Conservation (phyloP, 2,113 vertebrate genomes). For the Corythoichthys intestinalis region DNA sequence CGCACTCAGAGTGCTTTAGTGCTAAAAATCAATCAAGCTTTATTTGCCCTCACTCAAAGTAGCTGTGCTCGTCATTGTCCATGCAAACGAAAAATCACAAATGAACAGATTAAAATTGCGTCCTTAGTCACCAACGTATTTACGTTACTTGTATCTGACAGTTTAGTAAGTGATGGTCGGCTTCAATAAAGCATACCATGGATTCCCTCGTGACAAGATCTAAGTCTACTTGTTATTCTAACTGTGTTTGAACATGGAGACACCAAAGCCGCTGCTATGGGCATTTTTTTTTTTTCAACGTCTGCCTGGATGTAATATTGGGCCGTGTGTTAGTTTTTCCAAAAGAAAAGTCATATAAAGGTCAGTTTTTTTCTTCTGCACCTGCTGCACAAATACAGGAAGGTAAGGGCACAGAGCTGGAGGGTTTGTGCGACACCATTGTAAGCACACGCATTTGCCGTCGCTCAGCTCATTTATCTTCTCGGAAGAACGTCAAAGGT, state of each 20-base stretch:
- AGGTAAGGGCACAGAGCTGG: neutral
- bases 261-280: neutral
- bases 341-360: conserved; percentile 1
- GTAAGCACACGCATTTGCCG: neutral
- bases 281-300: neutral
- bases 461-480: neutral
- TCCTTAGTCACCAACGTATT: neutral
- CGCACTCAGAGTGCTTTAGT: neutral
- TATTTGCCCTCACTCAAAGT: neutral
- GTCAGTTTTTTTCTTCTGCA: neutral
- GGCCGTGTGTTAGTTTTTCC: neutral
- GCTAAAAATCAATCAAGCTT: conserved; percentile 4
- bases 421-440: neutral
- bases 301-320: neutral
- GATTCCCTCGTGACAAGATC: neutral
- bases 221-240: neutral
- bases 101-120: neutral
- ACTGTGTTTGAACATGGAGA: neutral
- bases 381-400: neutral
- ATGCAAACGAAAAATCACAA: neutral
- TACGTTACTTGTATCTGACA: neutral
- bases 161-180: neutral
- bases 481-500: neutral
- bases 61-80: neutral
- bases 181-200: neutral